Conservation (phyloP, 2,113 vertebrate species). For the Lampris incognitus region DNA sequence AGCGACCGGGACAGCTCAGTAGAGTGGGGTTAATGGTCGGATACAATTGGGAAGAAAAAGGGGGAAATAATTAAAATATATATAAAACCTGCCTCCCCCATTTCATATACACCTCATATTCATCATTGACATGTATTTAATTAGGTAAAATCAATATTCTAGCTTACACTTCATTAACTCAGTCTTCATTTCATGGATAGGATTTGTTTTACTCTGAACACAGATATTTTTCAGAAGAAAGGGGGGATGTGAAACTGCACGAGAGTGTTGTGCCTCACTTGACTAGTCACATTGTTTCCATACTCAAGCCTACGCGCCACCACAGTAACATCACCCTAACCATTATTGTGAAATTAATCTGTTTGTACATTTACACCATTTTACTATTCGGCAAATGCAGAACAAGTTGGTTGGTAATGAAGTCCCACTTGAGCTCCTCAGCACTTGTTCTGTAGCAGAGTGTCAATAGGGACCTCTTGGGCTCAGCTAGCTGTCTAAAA, state of each 20-base stretch:
- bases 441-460: slow-evolving; percentile 40
- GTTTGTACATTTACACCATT: slow-evolving; percentile 10
- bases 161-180: slow-evolving; percentile 17
- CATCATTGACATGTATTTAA: slow-evolving; percentile 1
- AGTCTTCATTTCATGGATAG: slow-evolving; percentile 8
- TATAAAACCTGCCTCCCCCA: background rate
- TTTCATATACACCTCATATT: slow-evolving; percentile 12
- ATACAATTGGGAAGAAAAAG: no score
- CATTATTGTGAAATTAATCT: background rate
- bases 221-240: no score
- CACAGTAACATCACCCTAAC: background rate
- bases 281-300: no score
- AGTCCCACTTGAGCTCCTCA: slow-evolving; percentile 44
- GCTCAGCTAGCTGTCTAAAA: slow-evolving; percentile 50
- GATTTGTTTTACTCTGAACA: background rate
- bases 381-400: background rate
- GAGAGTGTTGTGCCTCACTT: no score
- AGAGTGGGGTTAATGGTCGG: no score
- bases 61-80: background rate
- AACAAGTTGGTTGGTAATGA: slow-evolving; percentile 10
- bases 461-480: slow-evolving; percentile 41
- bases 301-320: background rate
- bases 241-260: no score
- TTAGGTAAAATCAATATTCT: slow-evolving; percentile 21
- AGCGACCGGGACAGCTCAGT: no score